Percentiles rank a stretch among this genome's conserved stretches.
Evolutionary conservation across 1,140 invertebrate genomes (phyloP).

Genomic region (Conus ventricosus): DNA sequence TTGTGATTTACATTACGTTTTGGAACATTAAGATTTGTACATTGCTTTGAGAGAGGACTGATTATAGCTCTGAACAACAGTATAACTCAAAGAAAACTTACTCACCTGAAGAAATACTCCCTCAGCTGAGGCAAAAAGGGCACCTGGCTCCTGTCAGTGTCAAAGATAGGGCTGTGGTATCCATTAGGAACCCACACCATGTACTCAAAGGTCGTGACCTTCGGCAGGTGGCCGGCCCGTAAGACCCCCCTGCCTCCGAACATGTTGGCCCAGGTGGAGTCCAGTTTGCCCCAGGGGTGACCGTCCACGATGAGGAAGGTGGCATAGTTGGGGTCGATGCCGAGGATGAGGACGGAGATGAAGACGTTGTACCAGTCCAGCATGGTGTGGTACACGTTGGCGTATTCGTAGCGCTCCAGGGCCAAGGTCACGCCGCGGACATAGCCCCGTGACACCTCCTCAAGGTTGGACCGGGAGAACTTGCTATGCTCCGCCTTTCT

Average conservation of each 20-base stretch:
- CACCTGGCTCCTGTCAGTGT: not conserved
- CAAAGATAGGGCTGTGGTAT: slow-evolving; percentile 52
- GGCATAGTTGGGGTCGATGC: slow-evolving; percentile 38
- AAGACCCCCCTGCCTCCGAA: slow-evolving; percentile 35
- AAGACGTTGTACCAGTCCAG: slow-evolving; percentile 67
- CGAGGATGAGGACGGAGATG: slow-evolving; percentile 57
- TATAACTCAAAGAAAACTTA: too few species aligned
- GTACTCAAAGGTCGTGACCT: slow-evolving; percentile 22
- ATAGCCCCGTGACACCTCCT: not conserved
- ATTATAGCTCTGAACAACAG: too few species aligned
- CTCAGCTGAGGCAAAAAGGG: slow-evolving; percentile 52
- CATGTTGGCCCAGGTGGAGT: slow-evolving; percentile 47
- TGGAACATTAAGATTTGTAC: too few species aligned
- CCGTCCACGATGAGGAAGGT: slow-evolving; percentile 52
- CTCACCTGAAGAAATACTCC: slow-evolving; percentile 35
- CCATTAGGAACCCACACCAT: slow-evolving; percentile 52
- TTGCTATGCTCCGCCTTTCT: not conserved
- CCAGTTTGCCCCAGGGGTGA: slow-evolving; percentile 52
- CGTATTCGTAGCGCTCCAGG: slow-evolving; percentile 62
- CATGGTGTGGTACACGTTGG: slow-evolving; percentile 66
- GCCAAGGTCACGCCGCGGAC: slow-evolving; percentile 44
- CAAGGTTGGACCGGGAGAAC: not conserved
- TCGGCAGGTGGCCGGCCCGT: slow-evolving; percentile 22
- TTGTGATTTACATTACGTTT: too few species aligned
- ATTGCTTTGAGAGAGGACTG: too few species aligned